Conservation (phyloP, 1,140 invertebrate species). For the Drosophila repletoides region DNA sequence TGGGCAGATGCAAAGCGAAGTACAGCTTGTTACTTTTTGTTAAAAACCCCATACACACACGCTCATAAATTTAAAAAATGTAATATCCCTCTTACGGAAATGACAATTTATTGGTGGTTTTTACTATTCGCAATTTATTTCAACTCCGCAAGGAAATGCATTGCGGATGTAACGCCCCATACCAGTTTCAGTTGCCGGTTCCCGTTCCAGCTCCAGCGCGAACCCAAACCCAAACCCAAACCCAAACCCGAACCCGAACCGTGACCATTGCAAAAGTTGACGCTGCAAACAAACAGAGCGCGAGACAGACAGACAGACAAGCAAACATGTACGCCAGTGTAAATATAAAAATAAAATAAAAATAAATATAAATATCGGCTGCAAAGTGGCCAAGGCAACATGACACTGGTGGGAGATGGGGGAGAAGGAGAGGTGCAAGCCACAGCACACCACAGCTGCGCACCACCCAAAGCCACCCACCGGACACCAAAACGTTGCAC, state of each 20-base stretch:
- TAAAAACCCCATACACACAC: constrained; percentile 33
- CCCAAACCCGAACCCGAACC: not conserved
- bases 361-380: constrained; percentile 79
- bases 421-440: not conserved
- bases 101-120: constrained; percentile 82
- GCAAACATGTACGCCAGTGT: constrained; percentile 63
- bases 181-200: not conserved
- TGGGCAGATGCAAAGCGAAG: constrained; percentile 56
- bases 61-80: constrained; percentile 81
- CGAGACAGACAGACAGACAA: constrained; percentile 19
- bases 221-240: constrained; percentile 1
- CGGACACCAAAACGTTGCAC: constrained; percentile 13
- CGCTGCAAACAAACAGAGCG: constrained; percentile 63
- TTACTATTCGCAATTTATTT: constrained; percentile 82
- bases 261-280: constrained; percentile 57
- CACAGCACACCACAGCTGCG: constrained; percentile 19
- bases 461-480: not conserved
- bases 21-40: constrained; percentile 34
- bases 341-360: constrained; percentile 80
- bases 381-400: constrained; percentile 57
- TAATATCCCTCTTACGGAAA: constrained; percentile 81
- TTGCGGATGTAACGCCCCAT: constrained; percentile 72
- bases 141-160: constrained; percentile 81
- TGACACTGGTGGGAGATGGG: not conserved
- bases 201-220: too few species aligned